A percentile compares a stretch with the other conserved stretches of the same genome.
These are phyloP conservation scores for Drosophila kokeensis DNA, from an alignment of 2,888 invertebrate species.

Conservation along the genomic window DNA sequence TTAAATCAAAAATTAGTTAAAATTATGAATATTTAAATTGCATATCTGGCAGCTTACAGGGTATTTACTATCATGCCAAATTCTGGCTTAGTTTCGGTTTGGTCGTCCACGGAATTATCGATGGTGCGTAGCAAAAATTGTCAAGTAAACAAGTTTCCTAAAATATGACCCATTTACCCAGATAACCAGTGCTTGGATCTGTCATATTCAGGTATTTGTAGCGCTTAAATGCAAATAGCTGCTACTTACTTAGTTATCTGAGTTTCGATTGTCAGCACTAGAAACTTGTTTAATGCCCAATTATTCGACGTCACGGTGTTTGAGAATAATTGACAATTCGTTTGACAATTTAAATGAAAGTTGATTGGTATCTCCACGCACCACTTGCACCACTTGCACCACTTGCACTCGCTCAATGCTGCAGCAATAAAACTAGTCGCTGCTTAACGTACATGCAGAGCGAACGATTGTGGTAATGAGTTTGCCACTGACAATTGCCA, in stretches of 20 bases:
- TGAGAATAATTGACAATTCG: conserved; percentile 61
- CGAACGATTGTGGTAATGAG: conserved; percentile 40
- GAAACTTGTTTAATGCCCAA: conserved; percentile 20
- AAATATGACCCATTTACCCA: conserved; percentile 85
- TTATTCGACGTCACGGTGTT: conserved; percentile 40
- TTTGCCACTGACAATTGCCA: conserved; percentile 32
- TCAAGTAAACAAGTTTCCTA: conserved; percentile 82
- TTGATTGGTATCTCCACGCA: conserved; percentile 70
- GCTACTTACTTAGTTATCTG: conserved; percentile 10
- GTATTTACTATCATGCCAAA: background rate
- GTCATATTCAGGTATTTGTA: conserved; percentile 38
- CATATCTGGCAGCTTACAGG: background rate
- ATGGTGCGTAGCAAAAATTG: conserved; percentile 42
- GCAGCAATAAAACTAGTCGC: conserved; percentile 42
- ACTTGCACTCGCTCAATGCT: conserved; percentile 55
- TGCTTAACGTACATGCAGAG: conserved; percentile 55
- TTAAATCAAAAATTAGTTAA: background rate
- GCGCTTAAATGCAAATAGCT: conserved; percentile 41
- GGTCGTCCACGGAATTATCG: conserved; percentile 37
- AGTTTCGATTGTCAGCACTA: conserved; percentile 9
- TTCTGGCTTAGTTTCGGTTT: background rate
- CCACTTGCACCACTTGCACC: conserved; percentile 57
- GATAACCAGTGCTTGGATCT: conserved; percentile 55
- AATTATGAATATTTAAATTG: background rate
- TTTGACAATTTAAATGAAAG: conserved; percentile 83